Percentiles rank a stretch among this genome's conserved stretches.
These are phyloP conservation scores for Mellilla xanthometata DNA, from an alignment of 2,888 invertebrate species.

Conservation along the genomic window DNA sequence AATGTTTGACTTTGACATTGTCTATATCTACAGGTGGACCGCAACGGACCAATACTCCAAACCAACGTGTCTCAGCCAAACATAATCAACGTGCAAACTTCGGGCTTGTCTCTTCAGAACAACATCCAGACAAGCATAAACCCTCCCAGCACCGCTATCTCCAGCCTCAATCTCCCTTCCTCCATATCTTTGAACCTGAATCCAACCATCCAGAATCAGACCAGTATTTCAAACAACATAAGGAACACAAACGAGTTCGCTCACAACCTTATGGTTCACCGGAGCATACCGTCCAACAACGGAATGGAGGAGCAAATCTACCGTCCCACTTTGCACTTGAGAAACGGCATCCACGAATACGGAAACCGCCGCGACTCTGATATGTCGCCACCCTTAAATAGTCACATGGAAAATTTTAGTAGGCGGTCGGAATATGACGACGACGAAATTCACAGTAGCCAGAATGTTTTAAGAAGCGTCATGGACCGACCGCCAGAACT, in stretches of 20 bases:
- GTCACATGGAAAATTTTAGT: slow-evolving; percentile 61
- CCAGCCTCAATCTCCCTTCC: slow-evolving; percentile 55
- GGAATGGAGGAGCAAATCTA: slow-evolving; percentile 64
- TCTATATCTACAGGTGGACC: slow-evolving; percentile 54
- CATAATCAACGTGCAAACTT: slow-evolving; percentile 57
- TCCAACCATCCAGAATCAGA: slow-evolving; percentile 48
- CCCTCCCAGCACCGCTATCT: slow-evolving; percentile 53
- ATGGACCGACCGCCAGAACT: slow-evolving; percentile 59
- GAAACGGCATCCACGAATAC: slow-evolving; percentile 71
- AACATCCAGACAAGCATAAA: slow-evolving; percentile 45
- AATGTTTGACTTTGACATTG: too few species aligned
- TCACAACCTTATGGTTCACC: slow-evolving; percentile 66
- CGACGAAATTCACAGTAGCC: slow-evolving; percentile 54
- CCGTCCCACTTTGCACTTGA: slow-evolving; percentile 45
- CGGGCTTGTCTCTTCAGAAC: slow-evolving; percentile 50
- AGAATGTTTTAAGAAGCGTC: slow-evolving; percentile 45
- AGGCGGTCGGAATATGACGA: slow-evolving; percentile 70
- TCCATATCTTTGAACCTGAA: slow-evolving; percentile 60
- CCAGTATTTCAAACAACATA: slow-evolving; percentile 57
- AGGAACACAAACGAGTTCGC: slow-evolving; percentile 59
- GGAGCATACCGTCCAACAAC: slow-evolving; percentile 53
- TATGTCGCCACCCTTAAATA: slow-evolving; percentile 57
- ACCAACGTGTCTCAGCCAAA: slow-evolving; percentile 52
- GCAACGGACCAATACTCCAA: slow-evolving; percentile 65
- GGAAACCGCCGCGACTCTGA: slow-evolving; percentile 61